Evolutionary conservation across 2,797 vertebrate genomes (phyloP).

Genomic region (Sternotherus odoratus): DNA sequence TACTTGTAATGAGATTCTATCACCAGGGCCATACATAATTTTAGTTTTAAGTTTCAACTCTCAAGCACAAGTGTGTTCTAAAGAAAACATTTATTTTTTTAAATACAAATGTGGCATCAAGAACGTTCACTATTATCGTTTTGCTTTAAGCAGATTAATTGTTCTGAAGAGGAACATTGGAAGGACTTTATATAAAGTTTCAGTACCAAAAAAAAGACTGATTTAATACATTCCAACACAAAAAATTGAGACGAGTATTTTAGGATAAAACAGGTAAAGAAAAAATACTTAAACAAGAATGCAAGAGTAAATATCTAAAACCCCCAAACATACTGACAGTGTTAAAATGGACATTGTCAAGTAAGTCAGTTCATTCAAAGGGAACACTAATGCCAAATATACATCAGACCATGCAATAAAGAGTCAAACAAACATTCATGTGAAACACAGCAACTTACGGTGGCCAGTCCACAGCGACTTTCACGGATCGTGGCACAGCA

Average conservation of each 20-base stretch:
- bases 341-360: not conserved
- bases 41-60: not conserved
- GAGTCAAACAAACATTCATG: rapidly evolving
- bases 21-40: not conserved
- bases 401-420: rapidly evolving
- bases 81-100: not conserved
- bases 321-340: not conserved
- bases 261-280: not conserved
- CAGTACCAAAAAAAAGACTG: not conserved
- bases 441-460: constrained; percentile 82
- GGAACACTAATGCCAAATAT: not conserved
- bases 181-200: not conserved
- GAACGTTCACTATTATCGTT: not conserved
- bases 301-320: not conserved
- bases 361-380: not conserved
- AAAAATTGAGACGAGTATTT: not conserved
- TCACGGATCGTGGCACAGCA: constrained; percentile 97
- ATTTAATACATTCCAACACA: not conserved
- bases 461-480: constrained; percentile 94
- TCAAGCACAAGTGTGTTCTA: not conserved
- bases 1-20: not conserved
- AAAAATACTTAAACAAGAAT: not conserved
- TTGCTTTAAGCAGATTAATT: not conserved
- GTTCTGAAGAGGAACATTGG: not conserved
- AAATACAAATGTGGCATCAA: not conserved